phyloP scores from a whole-genome alignment of 2,888 invertebrate genomes.

The Camponotus fellah region DNA sequence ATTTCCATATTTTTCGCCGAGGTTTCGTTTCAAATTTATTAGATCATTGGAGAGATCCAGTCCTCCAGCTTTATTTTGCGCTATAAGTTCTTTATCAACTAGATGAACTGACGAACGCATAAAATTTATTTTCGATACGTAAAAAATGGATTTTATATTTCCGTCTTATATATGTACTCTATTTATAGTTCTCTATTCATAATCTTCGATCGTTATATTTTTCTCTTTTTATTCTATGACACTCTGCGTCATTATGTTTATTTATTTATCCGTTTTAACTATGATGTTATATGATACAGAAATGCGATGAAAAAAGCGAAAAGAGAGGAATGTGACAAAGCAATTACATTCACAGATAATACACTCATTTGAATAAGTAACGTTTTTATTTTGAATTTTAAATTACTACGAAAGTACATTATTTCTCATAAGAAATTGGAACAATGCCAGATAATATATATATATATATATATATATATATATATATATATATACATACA shows the following conservation, averaged over 20 bases:
- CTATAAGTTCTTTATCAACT: not conserved
- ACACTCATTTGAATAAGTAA: not conserved
- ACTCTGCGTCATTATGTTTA: not conserved
- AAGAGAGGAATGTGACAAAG: too few relatives aligned
- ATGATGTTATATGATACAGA: not conserved
- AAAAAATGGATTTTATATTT: not conserved
- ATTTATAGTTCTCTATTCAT: not conserved
- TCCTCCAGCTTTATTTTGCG: not conserved
- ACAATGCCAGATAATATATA: not conserved
- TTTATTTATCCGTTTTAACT: not conserved
- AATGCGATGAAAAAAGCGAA: not conserved
- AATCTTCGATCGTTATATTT: not conserved
- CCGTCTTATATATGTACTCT: not conserved
- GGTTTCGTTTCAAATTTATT: not conserved
- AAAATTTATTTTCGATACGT: constrained; percentile 16
- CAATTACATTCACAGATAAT: not conserved
- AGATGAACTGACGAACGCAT: not conserved
- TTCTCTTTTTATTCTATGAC: not conserved
- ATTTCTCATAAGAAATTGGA: not conserved
- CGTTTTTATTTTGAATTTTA: not conserved
- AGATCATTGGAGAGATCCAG: not conserved
- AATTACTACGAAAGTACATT: constrained; percentile 11
- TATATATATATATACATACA: not conserved
- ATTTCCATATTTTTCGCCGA: constrained; percentile 59
- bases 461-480: too few relatives aligned